Conservation (phyloP, 2,888 invertebrate genomes). For the Drosophila trichaetosa region DNA sequence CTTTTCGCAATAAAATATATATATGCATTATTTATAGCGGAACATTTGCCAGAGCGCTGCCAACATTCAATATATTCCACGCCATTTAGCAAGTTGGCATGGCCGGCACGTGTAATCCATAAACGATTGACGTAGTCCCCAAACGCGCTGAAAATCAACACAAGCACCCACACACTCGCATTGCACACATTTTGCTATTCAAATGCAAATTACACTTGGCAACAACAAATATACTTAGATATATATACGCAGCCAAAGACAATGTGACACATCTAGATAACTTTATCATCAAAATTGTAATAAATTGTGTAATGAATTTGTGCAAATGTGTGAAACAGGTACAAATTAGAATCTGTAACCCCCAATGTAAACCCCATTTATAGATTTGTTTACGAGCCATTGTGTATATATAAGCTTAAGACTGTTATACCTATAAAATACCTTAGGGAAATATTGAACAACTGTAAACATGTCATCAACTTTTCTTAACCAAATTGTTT, state of each 20-base stretch:
- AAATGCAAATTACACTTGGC: conserved; percentile 19
- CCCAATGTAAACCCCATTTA: too few species aligned
- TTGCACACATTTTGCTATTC: neutral
- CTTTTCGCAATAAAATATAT: conserved; percentile 16
- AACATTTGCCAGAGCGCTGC: conserved; percentile 14
- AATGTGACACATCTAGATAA: neutral
- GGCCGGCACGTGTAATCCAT: conserved; percentile 73
- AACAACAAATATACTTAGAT: neutral
- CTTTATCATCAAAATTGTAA: neutral
- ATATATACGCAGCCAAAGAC: neutral
- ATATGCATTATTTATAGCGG: conserved; percentile 25
- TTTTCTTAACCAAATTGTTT: neutral
- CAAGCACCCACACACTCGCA: conserved; percentile 4
- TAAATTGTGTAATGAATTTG: too few species aligned
- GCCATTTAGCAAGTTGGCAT: conserved; percentile 39
- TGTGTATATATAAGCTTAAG: too few species aligned
- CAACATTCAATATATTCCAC: conserved; percentile 12
- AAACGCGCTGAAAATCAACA: conserved; percentile 15
- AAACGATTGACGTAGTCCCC: conserved; percentile 65
- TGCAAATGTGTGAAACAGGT: too few species aligned
- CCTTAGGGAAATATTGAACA: neutral
- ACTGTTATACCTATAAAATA: neutral
- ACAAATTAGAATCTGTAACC: too few species aligned
- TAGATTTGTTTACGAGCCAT: neutral
- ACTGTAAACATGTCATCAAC: neutral